Percentiles rank a stretch among this genome's conserved stretches.
phyloP scores from a whole-genome alignment of 1,140 invertebrate genomes.

The Nasonia longicornis region DNA sequence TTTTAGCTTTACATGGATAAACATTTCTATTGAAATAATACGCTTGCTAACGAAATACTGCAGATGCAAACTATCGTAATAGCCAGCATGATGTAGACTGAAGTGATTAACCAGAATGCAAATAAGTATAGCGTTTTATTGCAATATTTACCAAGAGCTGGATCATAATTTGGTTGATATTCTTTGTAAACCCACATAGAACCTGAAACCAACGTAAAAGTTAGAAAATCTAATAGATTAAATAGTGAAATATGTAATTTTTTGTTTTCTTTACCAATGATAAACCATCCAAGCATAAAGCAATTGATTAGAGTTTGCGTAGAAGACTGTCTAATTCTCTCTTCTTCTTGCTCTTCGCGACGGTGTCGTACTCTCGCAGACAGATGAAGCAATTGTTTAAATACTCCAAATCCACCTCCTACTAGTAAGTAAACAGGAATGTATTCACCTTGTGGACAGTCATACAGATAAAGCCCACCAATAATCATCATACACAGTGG shows the following conservation, averaged over 20 bases:
- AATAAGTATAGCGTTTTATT: constrained; percentile 77
- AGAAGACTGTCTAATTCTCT: constrained; percentile 71
- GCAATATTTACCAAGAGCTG: constrained; percentile 70
- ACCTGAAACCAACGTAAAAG: constrained; percentile 62
- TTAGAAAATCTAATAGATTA: not conserved
- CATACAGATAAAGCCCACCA: constrained; percentile 74
- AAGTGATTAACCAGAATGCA: constrained; percentile 77
- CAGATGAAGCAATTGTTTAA: constrained; percentile 75
- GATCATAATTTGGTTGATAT: constrained; percentile 74
- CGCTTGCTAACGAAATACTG: constrained; percentile 70
- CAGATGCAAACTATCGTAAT: constrained; percentile 71
- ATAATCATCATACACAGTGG: constrained; percentile 78
- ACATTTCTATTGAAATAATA: constrained; percentile 62
- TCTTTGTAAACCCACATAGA: constrained; percentile 78
- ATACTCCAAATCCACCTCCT: constrained; percentile 74
- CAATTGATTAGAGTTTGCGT: constrained; percentile 74
- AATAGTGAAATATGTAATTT: not conserved
- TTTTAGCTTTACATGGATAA: not conserved
- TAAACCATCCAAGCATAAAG: constrained; percentile 78
- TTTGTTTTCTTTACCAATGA: constrained; percentile 69
- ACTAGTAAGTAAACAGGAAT: constrained; percentile 80
- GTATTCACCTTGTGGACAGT: constrained; percentile 76
- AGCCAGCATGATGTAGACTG: constrained; percentile 72
- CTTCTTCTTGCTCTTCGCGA: constrained; percentile 70
- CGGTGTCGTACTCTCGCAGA: constrained; percentile 68